Percentiles rank a stretch among this genome's conserved stretches.
phyloP scores from a whole-genome alignment of 2,797 vertebrate genomes.

The Chelon auratus region DNA sequence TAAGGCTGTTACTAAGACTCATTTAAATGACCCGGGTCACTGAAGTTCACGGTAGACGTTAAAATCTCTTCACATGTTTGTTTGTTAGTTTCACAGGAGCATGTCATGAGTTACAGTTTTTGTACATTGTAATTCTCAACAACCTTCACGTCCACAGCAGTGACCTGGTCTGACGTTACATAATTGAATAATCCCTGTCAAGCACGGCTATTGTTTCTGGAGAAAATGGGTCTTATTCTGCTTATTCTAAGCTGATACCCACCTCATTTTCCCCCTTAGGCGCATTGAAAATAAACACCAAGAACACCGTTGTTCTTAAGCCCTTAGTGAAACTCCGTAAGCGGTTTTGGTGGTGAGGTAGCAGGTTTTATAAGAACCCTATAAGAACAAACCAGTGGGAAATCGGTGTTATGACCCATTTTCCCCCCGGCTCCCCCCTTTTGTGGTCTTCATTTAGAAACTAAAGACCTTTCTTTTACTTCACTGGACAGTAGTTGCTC shows the following conservation, averaged over 20 bases:
- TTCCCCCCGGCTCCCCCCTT: constrained; percentile 9
- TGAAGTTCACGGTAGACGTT: constrained; percentile 3
- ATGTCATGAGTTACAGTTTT: constrained; percentile 46
- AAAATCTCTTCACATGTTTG: constrained; percentile 43
- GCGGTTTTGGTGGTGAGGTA: constrained; percentile 29
- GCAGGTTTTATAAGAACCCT: constrained; percentile 30
- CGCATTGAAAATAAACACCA: constrained; percentile 54
- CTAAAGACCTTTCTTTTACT: constrained; percentile 8
- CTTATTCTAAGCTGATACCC: constrained; percentile 62
- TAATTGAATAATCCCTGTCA: constrained; percentile 65
- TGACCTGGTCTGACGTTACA: constrained; percentile 65
- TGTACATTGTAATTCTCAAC: constrained; percentile 26
- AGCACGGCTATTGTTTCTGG: constrained; percentile 63
- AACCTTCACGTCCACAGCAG: constrained; percentile 14
- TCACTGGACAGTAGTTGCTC: constrained; percentile 5
- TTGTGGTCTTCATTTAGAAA: constrained; percentile 32
- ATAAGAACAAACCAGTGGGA: constrained; percentile 46
- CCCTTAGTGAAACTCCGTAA: constrained; percentile 38
- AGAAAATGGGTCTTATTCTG: constrained; percentile 54
- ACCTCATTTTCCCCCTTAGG: constrained; percentile 6
- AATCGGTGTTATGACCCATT: constrained; percentile 58
- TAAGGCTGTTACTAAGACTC: background rate
- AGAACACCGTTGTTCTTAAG: constrained; percentile 43
- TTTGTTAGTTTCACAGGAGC: constrained; percentile 19
- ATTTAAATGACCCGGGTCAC: background rate